A percentile compares a stretch with the other conserved stretches of the same genome.
Evolutionary conservation across 1,140 invertebrate genomes (phyloP).

Genomic region (Euwallacea fornicatus): DNA sequence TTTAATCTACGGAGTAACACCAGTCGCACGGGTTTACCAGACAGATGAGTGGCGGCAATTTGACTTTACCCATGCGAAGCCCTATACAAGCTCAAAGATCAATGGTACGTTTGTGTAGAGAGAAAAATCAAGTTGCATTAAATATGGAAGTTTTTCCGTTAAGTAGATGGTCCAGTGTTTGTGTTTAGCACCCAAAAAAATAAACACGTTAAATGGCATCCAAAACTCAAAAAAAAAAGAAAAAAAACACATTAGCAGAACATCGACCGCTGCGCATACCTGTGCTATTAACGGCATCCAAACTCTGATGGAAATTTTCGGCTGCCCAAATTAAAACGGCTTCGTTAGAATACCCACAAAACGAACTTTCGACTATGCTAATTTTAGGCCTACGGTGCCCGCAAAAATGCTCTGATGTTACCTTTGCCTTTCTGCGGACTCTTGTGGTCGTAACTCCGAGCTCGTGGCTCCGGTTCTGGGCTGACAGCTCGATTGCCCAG

Average conservation of each 20-base stretch:
- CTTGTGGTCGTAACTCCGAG: conserved; percentile 63
- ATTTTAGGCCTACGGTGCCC: not conserved
- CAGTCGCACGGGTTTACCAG: conserved; percentile 54
- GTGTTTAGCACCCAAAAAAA: not conserved
- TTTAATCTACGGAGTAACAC: conserved; percentile 32
- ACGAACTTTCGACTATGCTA: conserved; percentile 4
- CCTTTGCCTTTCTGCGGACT: conserved; percentile 56
- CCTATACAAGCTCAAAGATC: not conserved
- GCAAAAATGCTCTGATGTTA: conserved; percentile 46
- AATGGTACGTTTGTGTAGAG: not conserved
- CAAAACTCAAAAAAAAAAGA: conserved; percentile 3
- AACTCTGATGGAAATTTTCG: conserved; percentile 64
- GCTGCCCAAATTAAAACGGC: conserved; percentile 53
- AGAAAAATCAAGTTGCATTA: not conserved
- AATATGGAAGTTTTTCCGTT: not conserved
- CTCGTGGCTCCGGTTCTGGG: conserved; percentile 60
- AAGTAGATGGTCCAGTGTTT: not conserved
- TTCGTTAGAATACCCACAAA: not conserved
- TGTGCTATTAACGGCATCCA: conserved; percentile 65
- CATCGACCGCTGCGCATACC: conserved; percentile 55
- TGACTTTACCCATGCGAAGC: conserved; percentile 49
- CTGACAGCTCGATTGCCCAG: conserved; percentile 53
- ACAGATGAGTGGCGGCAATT: conserved; percentile 53
- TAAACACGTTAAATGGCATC: not conserved
- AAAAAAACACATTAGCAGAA: conserved; percentile 17